phyloP scores from a whole-genome alignment of 2,113 vertebrate species.

The Pedionomus torquatus region DNA sequence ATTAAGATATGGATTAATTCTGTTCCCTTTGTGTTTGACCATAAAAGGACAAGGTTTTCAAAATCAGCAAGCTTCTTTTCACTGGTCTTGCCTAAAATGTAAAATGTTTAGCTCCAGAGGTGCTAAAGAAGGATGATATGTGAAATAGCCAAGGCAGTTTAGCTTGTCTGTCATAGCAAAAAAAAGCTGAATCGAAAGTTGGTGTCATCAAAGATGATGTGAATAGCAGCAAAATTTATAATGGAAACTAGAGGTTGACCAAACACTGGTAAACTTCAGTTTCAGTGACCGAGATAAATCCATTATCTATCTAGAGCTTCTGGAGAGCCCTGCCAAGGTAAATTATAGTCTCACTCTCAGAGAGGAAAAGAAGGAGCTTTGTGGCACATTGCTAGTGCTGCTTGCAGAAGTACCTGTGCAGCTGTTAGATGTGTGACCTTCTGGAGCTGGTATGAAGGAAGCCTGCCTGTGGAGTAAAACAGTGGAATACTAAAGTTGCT shows the following conservation, averaged over 20 bases:
- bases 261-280: background rate
- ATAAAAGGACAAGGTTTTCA: background rate
- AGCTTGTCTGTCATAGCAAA: background rate
- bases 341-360: background rate
- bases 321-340: background rate
- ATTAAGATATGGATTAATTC: background rate
- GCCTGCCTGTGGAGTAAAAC: background rate
- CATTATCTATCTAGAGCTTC: background rate
- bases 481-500: background rate
- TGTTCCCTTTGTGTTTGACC: background rate
- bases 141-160: background rate
- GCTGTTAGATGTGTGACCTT: background rate
- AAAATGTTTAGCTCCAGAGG: background rate
- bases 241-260: background rate
- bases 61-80: background rate
- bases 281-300: background rate
- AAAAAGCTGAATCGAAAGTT: background rate
- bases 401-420: background rate
- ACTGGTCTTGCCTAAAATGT: background rate
- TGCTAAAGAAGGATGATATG: background rate
- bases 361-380: background rate
- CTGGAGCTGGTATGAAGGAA: background rate
- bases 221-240: background rate
- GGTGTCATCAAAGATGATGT: background rate
- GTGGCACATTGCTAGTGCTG: background rate